Base-by-base conservation (phyloP, 2,888 invertebrate genomes). In the Tanypteryx hageni region DNA sequence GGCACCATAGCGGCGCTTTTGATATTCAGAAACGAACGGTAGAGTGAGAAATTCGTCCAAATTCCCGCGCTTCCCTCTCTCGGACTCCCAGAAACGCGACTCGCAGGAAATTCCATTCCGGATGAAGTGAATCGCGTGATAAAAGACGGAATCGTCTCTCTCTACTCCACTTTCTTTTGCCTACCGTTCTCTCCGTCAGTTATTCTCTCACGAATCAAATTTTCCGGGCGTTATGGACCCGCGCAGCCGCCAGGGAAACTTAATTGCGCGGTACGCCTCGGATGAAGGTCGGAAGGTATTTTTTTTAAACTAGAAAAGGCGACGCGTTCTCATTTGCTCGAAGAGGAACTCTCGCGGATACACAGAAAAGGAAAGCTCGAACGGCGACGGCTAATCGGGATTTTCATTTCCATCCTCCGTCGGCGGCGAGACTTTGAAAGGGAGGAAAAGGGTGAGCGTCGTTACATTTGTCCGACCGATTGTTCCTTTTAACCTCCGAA, bases 101-200 rank as follows among this genome's bases (percentile, higher is more conserved):
- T 18, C 89, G 14, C 16, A n/a, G 31, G 27, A 27, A 2, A 89
- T 64, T 89, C 89, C 89, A 89, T 89, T 89, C 89, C 68, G n/a
- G 89, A 44, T 7, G 89, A n/a, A 31, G n/a, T 16, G 89, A 13
- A 44, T 64, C 61, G 64, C 89, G 10, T 10, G 16, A 89, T 64
- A n/a, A 27, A 76, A 76, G 76, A 27, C 18, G 11, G 76, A 76
- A 76, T 22, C 18, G 11, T 22, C 22, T 76, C 76, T 27, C 27
- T 76, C 22, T 16, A 0, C 14, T 18, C 14, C 5, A 4, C 76
- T 0, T 22, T 76, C 27, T 76, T 76, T 76, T 10, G 9, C 11
- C 27, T 22, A 4, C 27, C 27, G 14, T 27, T 76, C 76, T 76
- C 76, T 10, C 22, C 22, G 9, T 27, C 22, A 5, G 27, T 76